Evolutionary conservation across 2,888 invertebrate species (phyloP), one percentile per base, ranked within the genome.

Genomic region (Hyposoter didymator): DNA sequence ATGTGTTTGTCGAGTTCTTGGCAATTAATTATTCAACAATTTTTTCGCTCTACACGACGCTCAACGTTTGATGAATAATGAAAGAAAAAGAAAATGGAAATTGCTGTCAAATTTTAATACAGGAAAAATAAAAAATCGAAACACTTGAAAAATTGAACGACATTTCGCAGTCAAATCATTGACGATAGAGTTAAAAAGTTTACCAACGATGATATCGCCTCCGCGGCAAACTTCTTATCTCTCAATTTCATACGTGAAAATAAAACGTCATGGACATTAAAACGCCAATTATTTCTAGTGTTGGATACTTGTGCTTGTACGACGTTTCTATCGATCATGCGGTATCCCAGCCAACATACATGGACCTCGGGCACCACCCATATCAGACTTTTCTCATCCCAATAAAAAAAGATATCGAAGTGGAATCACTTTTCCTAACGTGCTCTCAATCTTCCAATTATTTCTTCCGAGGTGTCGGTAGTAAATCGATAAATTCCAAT

Each of bases 281-380:
- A 43, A 2, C 45, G 49, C 67, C 78, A 78, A 84, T 84, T 81
- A 81, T 69, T 55, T 64, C n/a, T 49, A 45, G 47, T 28, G n/a
- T 1, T 35, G 49, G 35, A 47, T 70, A 80, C 49, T 75, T 64
- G 70, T 64, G 67, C 59, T 72, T 45, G 67, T 47, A 69, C 76
- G 59, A 78, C 62, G 81, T 78, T 72, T 43, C 66, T 78, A 80
- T 75, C 84, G 78, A 85, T 85, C 84, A 82, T 74, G 84, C 75
- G 72, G 80, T 84, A 49, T 72, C 67, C 47, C 49, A 76, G 75
- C 84, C 74, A 69, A 59, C 59, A 59, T 28, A 28, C 28, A 28
- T 59, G 59, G 59, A 59, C 59, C 59, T 59, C 59, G 59, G 59
- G 19, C 59, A 59, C 59, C 84, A 84, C 84, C 84, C 62, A 52